Conservation (phyloP, 2,113 vertebrate genomes). For the Alethe castanea region DNA sequence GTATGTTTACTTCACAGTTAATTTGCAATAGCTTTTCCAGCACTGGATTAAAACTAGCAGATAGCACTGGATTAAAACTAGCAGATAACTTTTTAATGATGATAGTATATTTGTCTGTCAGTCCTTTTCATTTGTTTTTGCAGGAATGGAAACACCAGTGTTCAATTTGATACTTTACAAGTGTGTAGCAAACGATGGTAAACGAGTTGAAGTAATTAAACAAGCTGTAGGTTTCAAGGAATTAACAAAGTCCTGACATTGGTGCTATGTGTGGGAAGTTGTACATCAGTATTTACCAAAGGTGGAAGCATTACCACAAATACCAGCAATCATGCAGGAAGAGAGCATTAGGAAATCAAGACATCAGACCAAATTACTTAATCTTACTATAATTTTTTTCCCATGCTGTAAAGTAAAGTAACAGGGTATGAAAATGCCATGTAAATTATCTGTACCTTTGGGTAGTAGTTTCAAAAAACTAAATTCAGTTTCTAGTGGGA, state of each 20-base stretch:
- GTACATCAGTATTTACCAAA: neutral
- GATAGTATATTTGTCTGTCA: neutral
- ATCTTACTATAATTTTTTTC: neutral
- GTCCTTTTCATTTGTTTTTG: neutral
- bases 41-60: neutral
- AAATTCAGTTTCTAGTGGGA: neutral
- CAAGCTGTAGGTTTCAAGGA: neutral
- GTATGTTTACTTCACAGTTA: neutral
- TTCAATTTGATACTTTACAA: neutral
- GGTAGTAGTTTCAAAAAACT: neutral
- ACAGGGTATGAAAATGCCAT: neutral
- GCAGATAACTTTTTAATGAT: neutral
- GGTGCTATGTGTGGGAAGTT: neutral
- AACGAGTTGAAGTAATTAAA: neutral
- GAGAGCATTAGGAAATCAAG: neutral
- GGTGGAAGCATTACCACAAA: slow-evolving; percentile 18
- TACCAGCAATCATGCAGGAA: neutral
- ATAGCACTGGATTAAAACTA: neutral
- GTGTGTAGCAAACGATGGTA: neutral
- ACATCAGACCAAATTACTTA: slow-evolving; percentile 11
- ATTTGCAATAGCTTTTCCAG: neutral
- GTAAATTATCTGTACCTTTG: neutral
- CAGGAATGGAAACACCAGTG: neutral
- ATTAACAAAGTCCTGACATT: neutral
- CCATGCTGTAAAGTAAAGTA: neutral